Evolutionary conservation across 1,140 invertebrate genomes (phyloP), one percentile per base, ranked within the genome.

Genomic region (Bombus superbus): DNA sequence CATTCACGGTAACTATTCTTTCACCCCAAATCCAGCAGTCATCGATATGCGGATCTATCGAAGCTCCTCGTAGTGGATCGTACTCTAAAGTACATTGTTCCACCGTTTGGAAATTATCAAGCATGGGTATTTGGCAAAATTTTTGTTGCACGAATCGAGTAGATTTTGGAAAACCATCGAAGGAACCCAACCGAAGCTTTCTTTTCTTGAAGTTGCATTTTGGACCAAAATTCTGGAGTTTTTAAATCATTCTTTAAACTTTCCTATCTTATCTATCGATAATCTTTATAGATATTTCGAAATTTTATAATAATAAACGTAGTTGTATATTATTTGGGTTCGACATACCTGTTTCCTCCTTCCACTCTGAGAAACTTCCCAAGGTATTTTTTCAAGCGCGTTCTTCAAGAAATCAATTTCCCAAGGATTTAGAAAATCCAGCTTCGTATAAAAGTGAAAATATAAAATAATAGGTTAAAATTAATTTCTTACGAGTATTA

Each of bases 21-120:
- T 99, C 98, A 42, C 99, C 99, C 99, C 99, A 99, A 66, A 99
- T 97, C 99, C 99, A 99, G 93, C 98, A 98, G 93, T 99, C 99
- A 95, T 99, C 99, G 89, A 99, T 98, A 94, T 99, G 99, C 1
- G 99, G 98, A 95, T 99, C 99, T 91, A 99, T 99, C 2, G 98
- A 98, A 13, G 99, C 98, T 15, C 98, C 99, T 92, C 98, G 97
- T 90, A 96, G 94, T 11, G 97, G 97, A 83, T 97, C 96, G 95
- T 99, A 99, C 92, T 99, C 99, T 83, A 99, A 96, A 85, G 98
- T 98, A 94, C 99, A 99, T 91, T 99, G 98, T 95, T 99, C 99
- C 68, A 99, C 98, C 1, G 98, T 98, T 94, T 97, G 95, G 95
- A 98, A 99, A 93, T 97, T 95, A 84, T 96, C 92, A 44, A 99